These are phyloP conservation scores for Drosophila malerkotliana DNA, from an alignment of 1,140 invertebrate species.

Conservation along the genomic window DNA sequence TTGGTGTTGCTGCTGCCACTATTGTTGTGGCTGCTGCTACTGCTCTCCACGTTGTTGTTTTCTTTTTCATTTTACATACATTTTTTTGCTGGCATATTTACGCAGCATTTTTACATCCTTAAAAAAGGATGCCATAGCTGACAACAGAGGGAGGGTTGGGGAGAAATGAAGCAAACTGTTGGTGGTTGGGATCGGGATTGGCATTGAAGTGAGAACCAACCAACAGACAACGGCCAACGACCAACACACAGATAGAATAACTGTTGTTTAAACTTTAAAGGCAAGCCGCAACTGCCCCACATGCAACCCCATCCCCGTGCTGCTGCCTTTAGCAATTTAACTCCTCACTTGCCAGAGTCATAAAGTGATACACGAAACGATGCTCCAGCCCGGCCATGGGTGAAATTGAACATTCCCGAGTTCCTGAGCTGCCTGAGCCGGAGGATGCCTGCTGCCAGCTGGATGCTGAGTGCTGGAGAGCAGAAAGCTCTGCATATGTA, in stretches of 20 bases:
- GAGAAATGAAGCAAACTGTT: constrained; percentile 51
- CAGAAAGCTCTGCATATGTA: constrained; percentile 54
- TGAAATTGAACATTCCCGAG: constrained; percentile 72
- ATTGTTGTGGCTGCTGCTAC: constrained; percentile 36
- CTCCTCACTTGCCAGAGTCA: constrained; percentile 38
- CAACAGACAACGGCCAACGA: constrained; percentile 5
- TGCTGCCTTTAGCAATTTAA: background rate
- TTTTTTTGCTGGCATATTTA: constrained; percentile 61
- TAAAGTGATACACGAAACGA: constrained; percentile 69
- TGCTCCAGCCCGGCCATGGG: constrained; percentile 50
- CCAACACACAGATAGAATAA: constrained; percentile 66
- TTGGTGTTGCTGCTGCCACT: constrained; percentile 28
- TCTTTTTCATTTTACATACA: constrained; percentile 4
- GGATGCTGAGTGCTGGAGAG: constrained; percentile 2
- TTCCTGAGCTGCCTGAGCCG: constrained; percentile 29
- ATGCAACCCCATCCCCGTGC: background rate
- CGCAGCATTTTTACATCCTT: constrained; percentile 62
- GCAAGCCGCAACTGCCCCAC: constrained; percentile 25
- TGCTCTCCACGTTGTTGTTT: constrained; percentile 28
- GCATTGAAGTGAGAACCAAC: constrained; percentile 14
- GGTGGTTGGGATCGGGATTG: constrained; percentile 55
- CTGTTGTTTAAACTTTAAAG: constrained; percentile 79
- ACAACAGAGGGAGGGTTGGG: background rate
- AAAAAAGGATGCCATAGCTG: constrained; percentile 19
- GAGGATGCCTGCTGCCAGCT: background rate